Evolutionary conservation across 1,140 invertebrate species (phyloP).

Genomic region (Anthonomus grandis): DNA sequence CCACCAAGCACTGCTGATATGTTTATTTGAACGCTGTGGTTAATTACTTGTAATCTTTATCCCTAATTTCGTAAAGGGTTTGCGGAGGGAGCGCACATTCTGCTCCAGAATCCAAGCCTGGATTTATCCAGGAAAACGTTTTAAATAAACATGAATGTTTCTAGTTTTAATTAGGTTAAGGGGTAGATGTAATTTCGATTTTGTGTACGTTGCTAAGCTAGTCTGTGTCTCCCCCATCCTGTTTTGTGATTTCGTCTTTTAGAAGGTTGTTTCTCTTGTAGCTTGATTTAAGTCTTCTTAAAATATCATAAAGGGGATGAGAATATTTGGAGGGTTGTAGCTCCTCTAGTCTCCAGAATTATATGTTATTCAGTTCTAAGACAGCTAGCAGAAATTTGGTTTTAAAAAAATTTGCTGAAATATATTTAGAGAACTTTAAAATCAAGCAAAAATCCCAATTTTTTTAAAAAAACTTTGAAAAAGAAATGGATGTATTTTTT

Average conservation of each 20-base stretch:
- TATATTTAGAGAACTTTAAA: no score
- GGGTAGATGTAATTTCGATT: conserved; percentile 3
- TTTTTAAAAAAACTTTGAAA: no score
- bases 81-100: not conserved
- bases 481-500: no score
- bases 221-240: not conserved
- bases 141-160: conserved; percentile 23
- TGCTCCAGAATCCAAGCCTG: conserved; percentile 8
- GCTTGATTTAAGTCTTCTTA: not conserved
- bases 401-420: no score
- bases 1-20: no score
- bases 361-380: no score
- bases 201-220: not conserved
- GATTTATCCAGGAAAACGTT: conserved; percentile 9
- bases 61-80: conserved; percentile 16
- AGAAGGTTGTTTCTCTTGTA: not conserved
- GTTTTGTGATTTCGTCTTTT: not conserved
- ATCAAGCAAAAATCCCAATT: no score
- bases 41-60: conserved; percentile 22
- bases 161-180: conserved; percentile 13
- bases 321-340: no score
- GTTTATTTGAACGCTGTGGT: no score
- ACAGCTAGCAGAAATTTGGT: no score
- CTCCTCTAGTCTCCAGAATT: no score
- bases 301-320: no score